Evolutionary conservation across 1,140 invertebrate genomes (phyloP).

Genomic region (Zaprionus inermis): DNA sequence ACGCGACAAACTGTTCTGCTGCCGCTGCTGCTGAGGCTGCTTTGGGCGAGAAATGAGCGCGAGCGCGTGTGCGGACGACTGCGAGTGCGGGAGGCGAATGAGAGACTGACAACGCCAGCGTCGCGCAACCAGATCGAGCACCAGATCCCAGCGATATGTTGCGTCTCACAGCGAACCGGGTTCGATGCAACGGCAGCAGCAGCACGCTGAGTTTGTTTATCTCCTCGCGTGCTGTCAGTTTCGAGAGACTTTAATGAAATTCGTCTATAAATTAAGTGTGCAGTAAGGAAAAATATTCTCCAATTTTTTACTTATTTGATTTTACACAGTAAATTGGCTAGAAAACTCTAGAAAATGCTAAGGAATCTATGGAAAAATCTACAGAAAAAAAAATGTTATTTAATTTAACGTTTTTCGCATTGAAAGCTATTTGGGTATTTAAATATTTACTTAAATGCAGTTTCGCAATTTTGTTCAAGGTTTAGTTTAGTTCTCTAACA

Average conservation of each 20-base stretch:
- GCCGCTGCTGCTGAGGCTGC: background rate
- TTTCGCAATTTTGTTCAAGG: no score
- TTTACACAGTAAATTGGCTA: no score
- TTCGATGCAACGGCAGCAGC: slow-evolving; percentile 7
- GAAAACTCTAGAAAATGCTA: no score
- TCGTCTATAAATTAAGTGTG: background rate
- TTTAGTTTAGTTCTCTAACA: no score
- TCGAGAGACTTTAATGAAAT: background rate
- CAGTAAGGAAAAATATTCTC: no score
- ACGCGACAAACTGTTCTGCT: slow-evolving; percentile 1
- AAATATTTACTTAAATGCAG: no score
- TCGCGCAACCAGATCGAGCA: slow-evolving; percentile 28
- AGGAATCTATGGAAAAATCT: no score
- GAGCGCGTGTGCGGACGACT: slow-evolving; percentile 37
- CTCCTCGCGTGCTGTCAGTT: background rate
- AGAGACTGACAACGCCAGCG: slow-evolving; percentile 31
- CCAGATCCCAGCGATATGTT: slow-evolving; percentile 18
- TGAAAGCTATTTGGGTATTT: no score
- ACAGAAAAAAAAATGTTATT: no score
- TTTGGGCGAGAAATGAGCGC: background rate
- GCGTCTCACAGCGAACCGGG: slow-evolving; percentile 5
- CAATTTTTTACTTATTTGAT: no score
- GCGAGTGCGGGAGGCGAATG: slow-evolving; percentile 43
- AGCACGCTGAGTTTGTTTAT: background rate
- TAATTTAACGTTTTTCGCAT: no score